Base-by-base conservation (phyloP, 2,888 invertebrate genomes). In the Choristoneura rosaceana region DNA sequence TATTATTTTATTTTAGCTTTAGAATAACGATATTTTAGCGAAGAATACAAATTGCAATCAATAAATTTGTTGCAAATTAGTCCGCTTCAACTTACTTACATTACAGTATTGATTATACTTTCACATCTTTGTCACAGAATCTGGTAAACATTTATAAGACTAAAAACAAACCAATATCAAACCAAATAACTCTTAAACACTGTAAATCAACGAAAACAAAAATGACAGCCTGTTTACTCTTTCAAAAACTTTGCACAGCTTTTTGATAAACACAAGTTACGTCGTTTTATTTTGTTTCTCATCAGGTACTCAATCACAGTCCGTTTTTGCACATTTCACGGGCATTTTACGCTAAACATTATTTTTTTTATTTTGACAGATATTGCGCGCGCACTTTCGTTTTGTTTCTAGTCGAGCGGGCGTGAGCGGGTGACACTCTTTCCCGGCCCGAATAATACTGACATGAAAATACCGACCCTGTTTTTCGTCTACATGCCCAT, bases 301-400 rank as follows among this genome's bases (percentile, higher is more conserved):
- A 34, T 45, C 61, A 66, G 50, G 73, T 60, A 76, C 71, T 69
- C 66, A 50, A 71, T 70, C 66, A 75, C 70, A 65, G 69, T 58
- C 68, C 75, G 68, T 69, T 58, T 68, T 61, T 63, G 33, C 58
- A 41, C 38, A 61, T 62, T 69, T 52, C 34, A 69, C 43, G 10
- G 38, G 14, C 55, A 64, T 69, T 62, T 76, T 55, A 69, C 65
- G 62, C n/a, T 58, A 74, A 73, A 77, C 74, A 70, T 70, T 71
- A 77, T 76, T 80, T 78, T 79, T 34, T 61, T 80, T 80, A 85
- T 83, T 87, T 88, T 91, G 90, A 91, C 90, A 87, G 84, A 38
- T 74, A 67, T 17, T 88, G 91, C 91, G 92, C 90, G 89, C 91
- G 91, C 88, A 76, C 75, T 70, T 25, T 25, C 2, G 25, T 25